These are phyloP conservation scores for Homarus gammarus DNA, from an alignment of 2,888 invertebrate species.

Conservation along the genomic window DNA sequence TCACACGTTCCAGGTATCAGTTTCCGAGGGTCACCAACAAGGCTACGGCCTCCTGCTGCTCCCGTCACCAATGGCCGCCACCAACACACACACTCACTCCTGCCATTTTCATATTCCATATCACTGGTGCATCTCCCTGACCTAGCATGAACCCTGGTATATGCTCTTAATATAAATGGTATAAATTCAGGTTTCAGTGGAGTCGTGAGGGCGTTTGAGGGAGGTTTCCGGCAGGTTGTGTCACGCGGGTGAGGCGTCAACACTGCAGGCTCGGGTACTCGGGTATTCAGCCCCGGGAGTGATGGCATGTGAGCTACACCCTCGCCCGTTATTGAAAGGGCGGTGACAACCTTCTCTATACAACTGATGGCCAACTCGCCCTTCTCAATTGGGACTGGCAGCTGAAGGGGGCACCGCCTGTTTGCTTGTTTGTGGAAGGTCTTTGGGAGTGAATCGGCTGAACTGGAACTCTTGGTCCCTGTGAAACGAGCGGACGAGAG, in stretches of 20 bases:
- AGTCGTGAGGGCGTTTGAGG: no score
- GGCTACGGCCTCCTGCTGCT: neutral
- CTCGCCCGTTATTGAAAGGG: conserved; percentile 1
- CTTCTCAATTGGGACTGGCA: conserved; percentile 21
- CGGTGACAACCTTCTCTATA: conserved; percentile 47
- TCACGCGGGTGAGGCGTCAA: no score
- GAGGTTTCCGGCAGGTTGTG: no score
- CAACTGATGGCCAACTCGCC: conserved; percentile 16
- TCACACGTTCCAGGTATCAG: conserved; percentile 3
- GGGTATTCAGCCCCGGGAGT: neutral
- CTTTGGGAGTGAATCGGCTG: neutral
- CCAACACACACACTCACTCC: no score
- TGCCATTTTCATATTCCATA: no score
- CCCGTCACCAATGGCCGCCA: no score
- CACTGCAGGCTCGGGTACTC: neutral
- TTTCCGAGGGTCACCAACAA: conserved; percentile 18
- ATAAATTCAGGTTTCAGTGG: no score
- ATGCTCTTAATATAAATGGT: no score
- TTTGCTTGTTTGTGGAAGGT: conserved; percentile 32
- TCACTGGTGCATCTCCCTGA: no score
- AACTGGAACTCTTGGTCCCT: neutral
- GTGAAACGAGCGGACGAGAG: neutral
- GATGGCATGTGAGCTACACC: conserved; percentile 26
- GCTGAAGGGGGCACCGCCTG: conserved; percentile 41
- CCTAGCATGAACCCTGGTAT: no score